Evolutionary conservation across 2,113 vertebrate genomes (phyloP).

Genomic region (Gopherus evgoodei): DNA sequence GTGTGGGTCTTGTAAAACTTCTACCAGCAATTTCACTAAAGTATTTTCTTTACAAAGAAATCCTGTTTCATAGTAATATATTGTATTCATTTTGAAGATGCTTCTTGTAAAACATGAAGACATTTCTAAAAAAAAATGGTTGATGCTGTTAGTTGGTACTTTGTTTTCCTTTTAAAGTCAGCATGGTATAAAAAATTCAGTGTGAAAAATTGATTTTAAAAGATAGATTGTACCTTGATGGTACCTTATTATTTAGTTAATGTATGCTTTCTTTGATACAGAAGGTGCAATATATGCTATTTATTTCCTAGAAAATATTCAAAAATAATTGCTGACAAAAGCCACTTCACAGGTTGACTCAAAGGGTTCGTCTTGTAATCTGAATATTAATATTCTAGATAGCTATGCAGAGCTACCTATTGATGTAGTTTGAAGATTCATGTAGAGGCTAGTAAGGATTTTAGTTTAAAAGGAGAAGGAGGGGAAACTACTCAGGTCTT

Average conservation of each 20-base stretch:
- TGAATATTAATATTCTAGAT: conserved; percentile 78
- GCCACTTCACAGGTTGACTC: conserved; percentile 74
- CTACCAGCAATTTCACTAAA: conserved; percentile 38
- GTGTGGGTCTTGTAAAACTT: conserved; percentile 52
- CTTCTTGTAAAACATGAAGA: conserved; percentile 62
- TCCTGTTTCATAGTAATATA: conserved; percentile 59
- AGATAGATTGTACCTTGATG: conserved; percentile 69
- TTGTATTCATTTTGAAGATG: conserved; percentile 67
- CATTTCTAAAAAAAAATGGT: conserved; percentile 58
- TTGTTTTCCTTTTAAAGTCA: conserved; percentile 78
- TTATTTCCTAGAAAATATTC: conserved; percentile 78
- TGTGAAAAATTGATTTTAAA: conserved; percentile 74
- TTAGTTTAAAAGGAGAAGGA: conserved; percentile 33
- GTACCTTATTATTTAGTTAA: conserved; percentile 77
- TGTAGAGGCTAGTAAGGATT: conserved; percentile 51
- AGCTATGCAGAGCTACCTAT: conserved; percentile 66
- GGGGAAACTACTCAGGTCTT: background rate
- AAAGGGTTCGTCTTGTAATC: conserved; percentile 73
- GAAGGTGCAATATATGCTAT: conserved; percentile 72
- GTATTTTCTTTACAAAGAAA: conserved; percentile 64
- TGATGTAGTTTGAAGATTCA: conserved; percentile 72
- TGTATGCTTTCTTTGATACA: conserved; percentile 75
- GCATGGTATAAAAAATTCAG: conserved; percentile 77
- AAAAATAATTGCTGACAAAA: conserved; percentile 81
- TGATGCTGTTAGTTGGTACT: conserved; percentile 74